Evolutionary conservation across 2,888 invertebrate species (phyloP).

Genomic region (Drosophila sordidula): DNA sequence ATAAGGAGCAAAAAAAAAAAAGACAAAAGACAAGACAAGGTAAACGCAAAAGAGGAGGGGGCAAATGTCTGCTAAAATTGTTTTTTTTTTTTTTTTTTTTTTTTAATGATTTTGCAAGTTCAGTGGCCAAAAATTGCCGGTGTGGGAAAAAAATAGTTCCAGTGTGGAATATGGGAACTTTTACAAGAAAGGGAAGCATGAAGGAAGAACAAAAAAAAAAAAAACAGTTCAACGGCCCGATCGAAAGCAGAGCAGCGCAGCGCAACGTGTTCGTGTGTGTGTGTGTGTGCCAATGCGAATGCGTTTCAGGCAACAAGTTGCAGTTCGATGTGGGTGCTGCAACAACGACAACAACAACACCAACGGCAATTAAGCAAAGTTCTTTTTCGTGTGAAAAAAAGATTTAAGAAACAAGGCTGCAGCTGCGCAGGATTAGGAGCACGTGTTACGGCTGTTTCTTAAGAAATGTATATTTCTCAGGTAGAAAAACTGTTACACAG

Average conservation of each 20-base stretch:
- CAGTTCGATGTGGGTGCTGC: slow-evolving; percentile 41
- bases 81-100: neutral
- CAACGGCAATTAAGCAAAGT: neutral
- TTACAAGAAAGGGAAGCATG: slow-evolving; percentile 1
- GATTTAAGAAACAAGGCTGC: slow-evolving; percentile 11
- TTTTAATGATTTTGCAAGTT: slow-evolving; percentile 57
- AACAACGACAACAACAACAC: neutral
- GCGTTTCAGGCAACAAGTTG: slow-evolving; percentile 46
- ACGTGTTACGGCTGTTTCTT: slow-evolving; percentile 32
- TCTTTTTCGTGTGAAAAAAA: neutral
- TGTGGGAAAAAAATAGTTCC: slow-evolving; percentile 20
- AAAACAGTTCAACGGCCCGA: slow-evolving; percentile 51
- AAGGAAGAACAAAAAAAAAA: neutral
- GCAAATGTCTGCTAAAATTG: slow-evolving; percentile 5
- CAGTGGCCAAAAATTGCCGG: slow-evolving; percentile 55
- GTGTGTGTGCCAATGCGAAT: slow-evolving; percentile 16
- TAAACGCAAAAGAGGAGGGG: neutral
- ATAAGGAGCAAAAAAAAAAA: slow-evolving; percentile 39
- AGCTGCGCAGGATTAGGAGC: slow-evolving; percentile 33
- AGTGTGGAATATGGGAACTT: slow-evolving; percentile 15
- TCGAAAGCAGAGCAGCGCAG: neutral
- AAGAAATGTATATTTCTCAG: slow-evolving; percentile 26
- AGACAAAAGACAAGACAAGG: slow-evolving; percentile 24
- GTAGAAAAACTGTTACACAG: slow-evolving; percentile 52
- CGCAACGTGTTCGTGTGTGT: slow-evolving; percentile 1